Conservation (phyloP, 1,140 invertebrate species). For the Pseudomyrmex cubaensis region DNA sequence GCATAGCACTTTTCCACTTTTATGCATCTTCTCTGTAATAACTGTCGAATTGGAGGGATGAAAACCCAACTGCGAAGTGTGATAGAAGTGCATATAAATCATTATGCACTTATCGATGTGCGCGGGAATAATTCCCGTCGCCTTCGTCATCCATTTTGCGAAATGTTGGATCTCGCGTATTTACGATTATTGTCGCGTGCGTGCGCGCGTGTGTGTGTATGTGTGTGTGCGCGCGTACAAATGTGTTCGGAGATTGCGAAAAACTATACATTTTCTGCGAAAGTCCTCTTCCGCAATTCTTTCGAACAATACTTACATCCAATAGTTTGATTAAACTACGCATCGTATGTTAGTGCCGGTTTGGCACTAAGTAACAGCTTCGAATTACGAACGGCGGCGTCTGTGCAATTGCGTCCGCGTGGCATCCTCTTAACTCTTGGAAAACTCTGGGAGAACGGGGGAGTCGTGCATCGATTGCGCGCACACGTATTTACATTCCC, state of each 20-base stretch:
- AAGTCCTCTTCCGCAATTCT: not conserved
- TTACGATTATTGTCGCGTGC: not conserved
- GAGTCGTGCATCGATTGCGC: conserved; percentile 52
- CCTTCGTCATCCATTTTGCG: conserved; percentile 1
- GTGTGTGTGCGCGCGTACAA: too few species aligned
- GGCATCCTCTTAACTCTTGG: conserved; percentile 38
- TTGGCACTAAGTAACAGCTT: conserved; percentile 15
- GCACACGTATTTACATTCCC: conserved; percentile 65
- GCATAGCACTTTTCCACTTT: conserved; percentile 9
- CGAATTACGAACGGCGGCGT: conserved; percentile 13
- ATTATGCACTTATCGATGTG: conserved; percentile 20
- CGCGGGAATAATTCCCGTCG: not conserved
- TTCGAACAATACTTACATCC: not conserved
- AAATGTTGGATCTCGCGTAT: not conserved
- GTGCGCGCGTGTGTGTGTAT: too few species aligned
- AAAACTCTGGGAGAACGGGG: not conserved
- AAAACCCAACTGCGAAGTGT: conserved; percentile 26
- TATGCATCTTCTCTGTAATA: conserved; percentile 21
- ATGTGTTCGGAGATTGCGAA: too few species aligned
- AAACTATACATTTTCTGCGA: too few species aligned
- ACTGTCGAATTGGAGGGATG: not conserved
- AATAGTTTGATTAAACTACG: conserved; percentile 31
- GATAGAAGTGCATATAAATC: conserved; percentile 5
- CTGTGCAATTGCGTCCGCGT: conserved; percentile 30
- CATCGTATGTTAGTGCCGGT: not conserved